Evolutionary conservation across 2,113 vertebrate species (phyloP), one percentile per base, ranked within the genome.

Genomic region (Vicugna pacos): DNA sequence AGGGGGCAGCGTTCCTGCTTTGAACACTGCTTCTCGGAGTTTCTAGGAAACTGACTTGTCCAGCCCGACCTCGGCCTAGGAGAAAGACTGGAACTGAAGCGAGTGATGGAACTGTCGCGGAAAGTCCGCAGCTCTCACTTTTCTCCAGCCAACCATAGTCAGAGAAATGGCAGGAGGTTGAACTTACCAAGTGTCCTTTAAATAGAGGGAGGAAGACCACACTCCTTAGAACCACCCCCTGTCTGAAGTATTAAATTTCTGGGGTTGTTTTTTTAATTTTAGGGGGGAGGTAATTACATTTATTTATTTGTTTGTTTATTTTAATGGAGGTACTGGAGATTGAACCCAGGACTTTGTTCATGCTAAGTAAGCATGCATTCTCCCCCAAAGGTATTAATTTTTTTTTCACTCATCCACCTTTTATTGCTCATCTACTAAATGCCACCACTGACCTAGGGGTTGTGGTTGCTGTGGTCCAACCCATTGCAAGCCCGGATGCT

Each of bases 1-100:
- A 15, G 6, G 52, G 89, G 65, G 54, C 79, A 48, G 72, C 50
- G 14, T 91, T 79, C 85, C 90, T 35, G 38, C 93, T 48, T 52
- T 50, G 70, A 84, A 76, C 6, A 30, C 75, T 24, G 11, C 6
- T 93, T 56, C 75, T 69, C 8, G 46, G 82, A 54, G 48, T 48
- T 80, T 81, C 54, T 91, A 58, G 96, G 92, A 67, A 88, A 84
- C 46, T n/a, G 75, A 28, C 85, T 48, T 84, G 84, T 72, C 95
- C 82, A 54, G 26, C 32, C 84, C 80, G 83, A 62, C 77, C 62
- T 67, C 48, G 73, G 64, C 35, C 70, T 38, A 26, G 62, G 32
- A 65, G n/a, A 14, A 54, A 22, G 50, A 26, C 38, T 26, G 62
- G 28, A 73, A 4, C 67, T 38, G 64, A 92, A 62, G 58, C 76